phyloP scores from a whole-genome alignment of 2,888 invertebrate species.

The Phasia obesa region DNA sequence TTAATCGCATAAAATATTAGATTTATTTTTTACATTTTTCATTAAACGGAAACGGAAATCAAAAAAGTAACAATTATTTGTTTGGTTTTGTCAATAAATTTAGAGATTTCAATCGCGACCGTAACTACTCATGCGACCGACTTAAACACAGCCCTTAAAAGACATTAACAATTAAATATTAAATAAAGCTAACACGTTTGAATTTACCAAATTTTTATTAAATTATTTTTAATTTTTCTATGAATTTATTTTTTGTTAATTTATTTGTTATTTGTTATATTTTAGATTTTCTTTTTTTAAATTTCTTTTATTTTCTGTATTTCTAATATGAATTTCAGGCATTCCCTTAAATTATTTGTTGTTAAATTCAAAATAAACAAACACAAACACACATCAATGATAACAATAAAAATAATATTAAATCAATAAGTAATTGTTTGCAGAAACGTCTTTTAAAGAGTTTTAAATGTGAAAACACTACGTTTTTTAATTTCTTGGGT shows the following conservation, averaged over 20 bases:
- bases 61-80: neutral
- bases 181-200: neutral
- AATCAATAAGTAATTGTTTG: conserved; percentile 19
- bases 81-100: conserved; percentile 7
- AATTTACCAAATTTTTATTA: neutral
- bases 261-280: neutral
- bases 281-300: neutral
- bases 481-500: too few species aligned
- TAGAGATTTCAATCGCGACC: conserved; percentile 12
- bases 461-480: neutral
- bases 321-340: neutral
- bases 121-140: neutral
- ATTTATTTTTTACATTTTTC: neutral
- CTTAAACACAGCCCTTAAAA: neutral
- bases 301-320: neutral
- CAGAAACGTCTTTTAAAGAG: neutral
- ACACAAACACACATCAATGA: conserved; percentile 8
- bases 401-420: conserved; percentile 7
- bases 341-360: neutral
- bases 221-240: neutral
- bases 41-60: conserved; percentile 56
- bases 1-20: neutral
- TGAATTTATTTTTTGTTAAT: neutral
- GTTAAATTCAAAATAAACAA: neutral
- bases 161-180: too few species aligned